Evolutionary conservation across 2,888 invertebrate genomes (phyloP).

Genomic region (Drosophila siamana): DNA sequence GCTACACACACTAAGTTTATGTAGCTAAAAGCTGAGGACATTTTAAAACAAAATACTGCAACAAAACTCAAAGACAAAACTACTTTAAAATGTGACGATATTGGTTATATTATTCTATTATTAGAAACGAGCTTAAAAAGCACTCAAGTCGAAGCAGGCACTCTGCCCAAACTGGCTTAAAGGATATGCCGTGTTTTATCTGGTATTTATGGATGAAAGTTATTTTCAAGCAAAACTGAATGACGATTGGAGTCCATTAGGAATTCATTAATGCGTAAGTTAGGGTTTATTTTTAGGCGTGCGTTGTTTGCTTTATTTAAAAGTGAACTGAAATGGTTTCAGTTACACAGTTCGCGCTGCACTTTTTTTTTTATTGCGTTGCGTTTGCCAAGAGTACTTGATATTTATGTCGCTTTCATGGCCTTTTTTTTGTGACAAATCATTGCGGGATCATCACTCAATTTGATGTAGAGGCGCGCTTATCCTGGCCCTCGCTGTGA

Average conservation of each 20-base stretch:
- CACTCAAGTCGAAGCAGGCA: neutral
- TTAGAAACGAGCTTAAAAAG: no score
- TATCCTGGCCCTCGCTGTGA: conserved; percentile 38
- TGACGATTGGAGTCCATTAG: neutral
- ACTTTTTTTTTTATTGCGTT: conserved; percentile 5
- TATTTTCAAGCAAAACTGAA: neutral
- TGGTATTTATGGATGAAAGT: conserved; percentile 1
- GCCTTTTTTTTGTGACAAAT: conserved; percentile 67
- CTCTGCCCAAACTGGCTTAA: neutral
- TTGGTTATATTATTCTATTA: no score
- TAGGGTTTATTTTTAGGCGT: neutral
- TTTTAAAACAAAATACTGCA: no score
- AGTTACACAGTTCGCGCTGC: neutral
- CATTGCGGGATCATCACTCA: conserved; percentile 78
- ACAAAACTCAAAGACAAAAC: no score
- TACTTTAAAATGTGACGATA: no score
- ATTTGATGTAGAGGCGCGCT: conserved; percentile 68
- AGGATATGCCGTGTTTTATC: neutral
- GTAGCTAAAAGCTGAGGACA: no score
- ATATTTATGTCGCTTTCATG: conserved; percentile 22
- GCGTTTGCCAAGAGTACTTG: conserved; percentile 2
- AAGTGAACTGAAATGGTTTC: conserved; percentile 8
- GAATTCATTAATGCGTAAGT: neutral
- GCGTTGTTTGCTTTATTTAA: neutral
- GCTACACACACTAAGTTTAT: no score